A percentile compares a stretch with the other conserved stretches of the same genome.
Evolutionary conservation across 2,888 invertebrate genomes (phyloP).

Genomic region (Catonia carolina): DNA sequence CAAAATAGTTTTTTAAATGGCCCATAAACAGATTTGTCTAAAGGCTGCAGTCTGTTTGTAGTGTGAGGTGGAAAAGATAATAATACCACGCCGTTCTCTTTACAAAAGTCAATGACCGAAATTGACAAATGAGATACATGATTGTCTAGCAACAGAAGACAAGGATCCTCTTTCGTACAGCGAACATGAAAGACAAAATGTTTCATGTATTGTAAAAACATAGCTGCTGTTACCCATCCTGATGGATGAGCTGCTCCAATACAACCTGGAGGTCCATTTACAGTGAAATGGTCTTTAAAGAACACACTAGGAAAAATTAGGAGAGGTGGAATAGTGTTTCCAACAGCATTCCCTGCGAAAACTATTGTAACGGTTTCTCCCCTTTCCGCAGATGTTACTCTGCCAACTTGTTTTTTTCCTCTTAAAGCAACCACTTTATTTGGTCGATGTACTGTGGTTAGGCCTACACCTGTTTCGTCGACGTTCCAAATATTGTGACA

Average conservation of each 20-base stretch:
- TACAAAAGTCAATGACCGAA: neutral
- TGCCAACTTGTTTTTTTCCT: neutral
- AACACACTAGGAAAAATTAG: neutral
- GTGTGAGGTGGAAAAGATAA: neutral
- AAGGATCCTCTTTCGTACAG: neutral
- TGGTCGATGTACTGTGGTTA: neutral
- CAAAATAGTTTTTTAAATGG: slow-evolving; percentile 1
- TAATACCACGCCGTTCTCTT: slow-evolving; percentile 3
- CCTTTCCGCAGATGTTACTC: neutral
- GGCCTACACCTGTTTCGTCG: neutral
- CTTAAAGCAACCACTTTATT: neutral
- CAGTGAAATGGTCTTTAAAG: slow-evolving; percentile 4
- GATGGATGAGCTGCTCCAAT: neutral
- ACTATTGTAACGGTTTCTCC: neutral
- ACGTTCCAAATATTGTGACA: neutral
- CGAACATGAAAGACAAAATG: neutral
- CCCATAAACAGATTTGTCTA: neutral
- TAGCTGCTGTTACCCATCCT: neutral
- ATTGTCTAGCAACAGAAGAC: neutral
- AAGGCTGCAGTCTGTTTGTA: neutral
- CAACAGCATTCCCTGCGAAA: neutral
- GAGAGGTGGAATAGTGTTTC: neutral
- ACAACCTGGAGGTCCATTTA: slow-evolving; percentile 4
- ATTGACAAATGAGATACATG: slow-evolving; percentile 6
- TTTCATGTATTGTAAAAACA: neutral